phyloP scores from a whole-genome alignment of 2,888 invertebrate genomes.

The Leptopilina drosophilae region DNA sequence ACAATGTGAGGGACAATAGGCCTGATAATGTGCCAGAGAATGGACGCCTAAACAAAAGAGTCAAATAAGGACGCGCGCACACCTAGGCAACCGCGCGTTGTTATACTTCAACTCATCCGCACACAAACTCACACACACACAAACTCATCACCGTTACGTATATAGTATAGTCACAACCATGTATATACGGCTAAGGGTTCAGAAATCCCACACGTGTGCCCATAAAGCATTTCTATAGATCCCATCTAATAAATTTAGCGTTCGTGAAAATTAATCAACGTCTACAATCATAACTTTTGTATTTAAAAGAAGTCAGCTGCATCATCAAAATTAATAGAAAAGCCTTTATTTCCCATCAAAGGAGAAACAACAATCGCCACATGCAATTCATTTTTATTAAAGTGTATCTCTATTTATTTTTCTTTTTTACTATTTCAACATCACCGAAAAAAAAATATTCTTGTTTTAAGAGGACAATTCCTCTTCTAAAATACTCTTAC shows the following conservation, averaged over 20 bases:
- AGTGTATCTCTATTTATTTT: no score
- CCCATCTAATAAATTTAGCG: background rate
- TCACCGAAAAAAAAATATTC: no score
- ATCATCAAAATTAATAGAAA: slow-evolving; percentile 38
- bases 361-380: no score
- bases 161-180: background rate
- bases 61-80: slow-evolving; percentile 73
- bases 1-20: slow-evolving; percentile 77
- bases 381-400: no score
- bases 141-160: slow-evolving; percentile 33
- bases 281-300: no score
- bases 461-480: no score
- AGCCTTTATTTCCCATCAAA: slow-evolving; percentile 12
- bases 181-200: slow-evolving; percentile 20
- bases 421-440: no score
- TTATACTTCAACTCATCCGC: slow-evolving; percentile 63
- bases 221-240: background rate
- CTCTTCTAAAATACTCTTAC: no score
- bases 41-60: slow-evolving; percentile 77
- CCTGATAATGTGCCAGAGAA: slow-evolving; percentile 77
- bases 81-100: slow-evolving; percentile 59
- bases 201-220: slow-evolving; percentile 23
- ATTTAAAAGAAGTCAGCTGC: background rate
- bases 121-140: slow-evolving; percentile 51
- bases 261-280: slow-evolving; percentile 38